Conservation (phyloP, 2,888 invertebrate species). For the Ophion slaviceki region DNA sequence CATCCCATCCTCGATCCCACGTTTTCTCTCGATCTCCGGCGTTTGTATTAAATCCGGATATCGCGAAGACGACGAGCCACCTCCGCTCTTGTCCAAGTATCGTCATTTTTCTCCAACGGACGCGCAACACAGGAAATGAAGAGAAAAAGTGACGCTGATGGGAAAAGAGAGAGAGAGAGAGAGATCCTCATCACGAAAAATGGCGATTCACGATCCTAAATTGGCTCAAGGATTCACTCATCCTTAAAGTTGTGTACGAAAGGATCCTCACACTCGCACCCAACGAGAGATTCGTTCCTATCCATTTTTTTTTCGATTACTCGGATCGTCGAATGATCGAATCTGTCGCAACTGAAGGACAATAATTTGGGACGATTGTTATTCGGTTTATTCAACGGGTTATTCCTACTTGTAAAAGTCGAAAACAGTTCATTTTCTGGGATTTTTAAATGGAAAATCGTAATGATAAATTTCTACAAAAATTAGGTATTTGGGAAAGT, state of each 20-base stretch:
- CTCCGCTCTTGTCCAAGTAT: too few species aligned
- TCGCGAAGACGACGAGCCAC: conserved; percentile 17
- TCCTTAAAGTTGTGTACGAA: conserved; percentile 3
- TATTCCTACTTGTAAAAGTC: too few species aligned
- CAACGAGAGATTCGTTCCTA: neutral
- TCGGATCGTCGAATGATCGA: neutral
- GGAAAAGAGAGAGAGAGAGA: neutral
- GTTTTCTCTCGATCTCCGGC: conserved; percentile 33
- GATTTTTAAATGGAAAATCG: too few species aligned
- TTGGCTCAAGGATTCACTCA: conserved; percentile 14
- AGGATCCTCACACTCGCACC: neutral
- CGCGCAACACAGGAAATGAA: conserved; percentile 10
- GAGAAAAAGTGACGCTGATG: conserved; percentile 13
- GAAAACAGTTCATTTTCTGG: too few species aligned
- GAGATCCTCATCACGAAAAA: neutral
- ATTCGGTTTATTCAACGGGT: neutral
- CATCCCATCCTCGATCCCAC: neutral
- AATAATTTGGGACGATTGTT: neutral
- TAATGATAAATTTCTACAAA: too few species aligned
- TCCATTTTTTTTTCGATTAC: neutral
- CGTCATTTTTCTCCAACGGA: conserved; percentile 22
- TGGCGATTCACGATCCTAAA: conserved; percentile 16
- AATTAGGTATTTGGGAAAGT: too few species aligned
- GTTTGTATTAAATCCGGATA: conserved; percentile 52
- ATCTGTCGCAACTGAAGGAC: neutral